Evolutionary conservation across 1,140 invertebrate species (phyloP).

Genomic region (Trialeurodes vaporariorum): DNA sequence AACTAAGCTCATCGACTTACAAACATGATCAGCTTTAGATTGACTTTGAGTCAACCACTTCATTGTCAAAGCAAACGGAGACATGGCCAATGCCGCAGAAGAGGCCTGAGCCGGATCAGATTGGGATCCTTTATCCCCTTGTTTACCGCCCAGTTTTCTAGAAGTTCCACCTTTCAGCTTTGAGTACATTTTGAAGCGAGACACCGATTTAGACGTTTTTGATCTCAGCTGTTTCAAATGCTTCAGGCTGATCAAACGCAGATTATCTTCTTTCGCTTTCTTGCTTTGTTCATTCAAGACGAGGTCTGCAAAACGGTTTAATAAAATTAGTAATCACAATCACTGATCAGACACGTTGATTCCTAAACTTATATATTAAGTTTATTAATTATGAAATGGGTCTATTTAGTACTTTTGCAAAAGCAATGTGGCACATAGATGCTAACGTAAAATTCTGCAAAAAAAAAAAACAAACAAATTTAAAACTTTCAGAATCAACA

Average conservation of each 20-base stretch:
- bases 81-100: conserved; percentile 5
- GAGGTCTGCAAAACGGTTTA: neutral
- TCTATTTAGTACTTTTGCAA: too few species aligned
- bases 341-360: too few species aligned
- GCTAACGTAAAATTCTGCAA: too few species aligned
- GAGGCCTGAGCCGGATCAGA: neutral
- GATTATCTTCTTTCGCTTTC: neutral
- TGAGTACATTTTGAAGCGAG: neutral
- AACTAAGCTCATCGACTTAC: conserved; percentile 2
- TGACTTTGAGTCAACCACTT: conserved; percentile 31
- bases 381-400: too few species aligned
- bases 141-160: neutral
- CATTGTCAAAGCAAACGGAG: conserved; percentile 30
- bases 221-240: neutral
- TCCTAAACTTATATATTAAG: too few species aligned
- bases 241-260: neutral
- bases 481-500: too few species aligned
- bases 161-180: neutral
- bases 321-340: neutral
- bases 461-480: too few species aligned
- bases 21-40: conserved; percentile 7
- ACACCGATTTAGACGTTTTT: neutral
- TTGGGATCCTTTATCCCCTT: neutral
- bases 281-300: too few species aligned
- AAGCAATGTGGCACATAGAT: too few species aligned